These are phyloP conservation scores for Theonella swinhoei DNA, from an alignment of 37 sponge, comb jelly and placozoan species.

Conservation along the genomic window DNA sequence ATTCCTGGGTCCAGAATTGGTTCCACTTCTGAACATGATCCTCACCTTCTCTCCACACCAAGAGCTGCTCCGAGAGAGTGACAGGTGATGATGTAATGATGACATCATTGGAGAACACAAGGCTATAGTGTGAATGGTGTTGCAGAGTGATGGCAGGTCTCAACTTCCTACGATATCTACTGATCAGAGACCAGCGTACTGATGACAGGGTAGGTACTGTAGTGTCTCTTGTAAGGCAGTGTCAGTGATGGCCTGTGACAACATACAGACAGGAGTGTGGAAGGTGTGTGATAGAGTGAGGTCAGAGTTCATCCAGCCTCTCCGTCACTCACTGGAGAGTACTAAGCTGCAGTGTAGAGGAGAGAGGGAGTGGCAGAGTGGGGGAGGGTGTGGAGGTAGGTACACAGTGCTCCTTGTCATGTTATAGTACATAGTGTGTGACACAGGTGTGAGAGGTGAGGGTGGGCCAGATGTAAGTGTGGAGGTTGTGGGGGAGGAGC, in stretches of 20 bases:
- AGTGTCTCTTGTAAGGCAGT: neutral
- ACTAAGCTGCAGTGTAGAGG: conserved; percentile 16
- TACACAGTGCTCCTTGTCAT: too few species aligned
- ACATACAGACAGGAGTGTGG: conserved; percentile 59
- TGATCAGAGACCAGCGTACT: conserved; percentile 56
- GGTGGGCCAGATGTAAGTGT: conserved; percentile 41
- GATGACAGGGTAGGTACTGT: conserved; percentile 37
- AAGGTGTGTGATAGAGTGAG: neutral
- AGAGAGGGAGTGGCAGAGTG: conserved; percentile 1
- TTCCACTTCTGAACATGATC: conserved; percentile 12
- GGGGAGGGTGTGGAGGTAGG: neutral
- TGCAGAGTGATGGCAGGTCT: conserved; percentile 67
- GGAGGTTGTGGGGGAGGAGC: conserved; percentile 29
- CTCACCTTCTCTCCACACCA: conserved; percentile 7
- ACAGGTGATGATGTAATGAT: conserved; percentile 53
- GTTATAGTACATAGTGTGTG: too few species aligned
- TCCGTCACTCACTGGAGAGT: conserved; percentile 7
- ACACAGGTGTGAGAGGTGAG: neutral
- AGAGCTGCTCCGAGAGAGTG: conserved; percentile 54
- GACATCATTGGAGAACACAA: neutral
- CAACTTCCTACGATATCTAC: conserved; percentile 68
- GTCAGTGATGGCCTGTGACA: neutral
- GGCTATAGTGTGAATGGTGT: neutral
- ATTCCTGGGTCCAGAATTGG: conserved; percentile 49
- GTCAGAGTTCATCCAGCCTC: conserved; percentile 24